phyloP scores from a whole-genome alignment of 2,888 invertebrate genomes.

The Conistra vaccinii region DNA sequence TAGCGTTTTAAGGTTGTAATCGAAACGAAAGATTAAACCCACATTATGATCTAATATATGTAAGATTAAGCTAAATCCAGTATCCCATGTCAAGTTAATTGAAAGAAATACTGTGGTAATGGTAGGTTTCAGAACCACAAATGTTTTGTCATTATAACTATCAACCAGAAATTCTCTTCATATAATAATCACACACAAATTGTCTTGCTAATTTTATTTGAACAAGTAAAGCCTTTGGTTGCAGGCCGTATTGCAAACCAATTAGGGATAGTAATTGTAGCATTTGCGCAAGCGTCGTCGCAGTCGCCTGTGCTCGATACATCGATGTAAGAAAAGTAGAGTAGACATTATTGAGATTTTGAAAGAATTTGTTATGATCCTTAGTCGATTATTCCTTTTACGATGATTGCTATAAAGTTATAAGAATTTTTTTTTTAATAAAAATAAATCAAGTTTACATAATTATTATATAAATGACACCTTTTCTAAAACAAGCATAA shows the following conservation, averaged over 20 bases:
- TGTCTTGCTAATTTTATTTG: constrained; percentile 14
- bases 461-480: neutral
- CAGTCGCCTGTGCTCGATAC: constrained; percentile 51
- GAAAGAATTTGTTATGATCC: neutral
- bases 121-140: too few species aligned
- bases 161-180: too few species aligned
- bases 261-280: constrained; percentile 73
- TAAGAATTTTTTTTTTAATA: neutral
- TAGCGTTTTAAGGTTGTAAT: too few species aligned
- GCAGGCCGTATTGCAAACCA: constrained; percentile 62
- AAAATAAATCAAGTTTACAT: neutral
- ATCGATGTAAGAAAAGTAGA: constrained; percentile 69
- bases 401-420: neutral
- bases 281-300: constrained; percentile 71
- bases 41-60: too few species aligned
- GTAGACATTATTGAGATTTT: neutral
- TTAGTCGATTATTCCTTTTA: neutral
- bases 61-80: too few species aligned
- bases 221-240: constrained; percentile 34
- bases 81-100: too few species aligned
- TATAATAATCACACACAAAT: neutral
- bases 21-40: too few species aligned
- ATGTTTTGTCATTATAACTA: too few species aligned
- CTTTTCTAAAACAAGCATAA: neutral
- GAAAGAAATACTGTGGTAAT: too few species aligned